Percentiles rank a stretch among this genome's conserved stretches.
These are phyloP conservation scores for Montipora foliosa DNA, from an alignment of 64 coral and sea anemone species.

Conservation along the genomic window DNA sequence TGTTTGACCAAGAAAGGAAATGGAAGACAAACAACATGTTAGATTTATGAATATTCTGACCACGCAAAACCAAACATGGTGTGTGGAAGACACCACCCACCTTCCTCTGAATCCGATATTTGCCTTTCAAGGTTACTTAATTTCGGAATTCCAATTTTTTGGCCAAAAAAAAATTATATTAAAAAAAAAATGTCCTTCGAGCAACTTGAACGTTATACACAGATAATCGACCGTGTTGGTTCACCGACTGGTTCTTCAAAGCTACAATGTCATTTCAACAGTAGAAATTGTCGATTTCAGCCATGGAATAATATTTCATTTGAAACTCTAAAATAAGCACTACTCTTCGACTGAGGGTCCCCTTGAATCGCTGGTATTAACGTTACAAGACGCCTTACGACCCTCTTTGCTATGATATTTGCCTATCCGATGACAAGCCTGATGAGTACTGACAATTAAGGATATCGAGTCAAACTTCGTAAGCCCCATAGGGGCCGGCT, in stretches of 20 bases:
- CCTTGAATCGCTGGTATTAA: neutral
- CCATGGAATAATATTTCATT: neutral
- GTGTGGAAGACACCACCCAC: neutral
- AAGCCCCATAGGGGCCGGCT: neutral
- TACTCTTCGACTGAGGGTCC: neutral
- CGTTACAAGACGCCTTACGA: no score
- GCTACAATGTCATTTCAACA: no score
- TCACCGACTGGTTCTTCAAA: no score
- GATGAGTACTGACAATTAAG: neutral
- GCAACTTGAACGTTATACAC: no score
- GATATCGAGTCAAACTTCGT: neutral
- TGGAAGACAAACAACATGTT: neutral
- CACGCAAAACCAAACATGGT: neutral
- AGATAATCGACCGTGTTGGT: no score
- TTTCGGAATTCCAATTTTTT: neutral
- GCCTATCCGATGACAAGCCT: no score
- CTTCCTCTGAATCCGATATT: neutral
- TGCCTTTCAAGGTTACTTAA: neutral
- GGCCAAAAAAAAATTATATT: neutral
- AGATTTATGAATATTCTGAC: neutral
- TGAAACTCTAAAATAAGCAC: neutral
- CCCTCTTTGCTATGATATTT: no score
- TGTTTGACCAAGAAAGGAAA: neutral
- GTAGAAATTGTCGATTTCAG: neutral
- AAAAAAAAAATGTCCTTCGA: neutral